These are phyloP conservation scores for Catocala nupta DNA, from an alignment of 2,888 invertebrate genomes.

Conservation along the genomic window DNA sequence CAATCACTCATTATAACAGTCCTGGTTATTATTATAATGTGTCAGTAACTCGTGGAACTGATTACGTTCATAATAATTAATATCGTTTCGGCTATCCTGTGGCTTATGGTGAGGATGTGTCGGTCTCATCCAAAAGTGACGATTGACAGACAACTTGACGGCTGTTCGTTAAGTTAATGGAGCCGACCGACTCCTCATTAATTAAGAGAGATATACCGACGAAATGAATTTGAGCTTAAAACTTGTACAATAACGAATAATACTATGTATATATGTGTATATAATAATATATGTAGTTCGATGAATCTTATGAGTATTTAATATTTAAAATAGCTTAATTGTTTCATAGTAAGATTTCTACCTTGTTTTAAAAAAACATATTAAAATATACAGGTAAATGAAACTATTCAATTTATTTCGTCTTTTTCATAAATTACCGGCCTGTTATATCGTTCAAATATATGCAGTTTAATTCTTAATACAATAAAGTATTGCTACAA, in stretches of 20 bases:
- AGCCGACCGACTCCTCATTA: conserved; percentile 59
- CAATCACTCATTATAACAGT: conserved; percentile 1
- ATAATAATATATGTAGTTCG: too few relatives aligned
- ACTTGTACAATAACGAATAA: conserved; percentile 21
- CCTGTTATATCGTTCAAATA: too few relatives aligned
- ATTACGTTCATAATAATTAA: conserved; percentile 54
- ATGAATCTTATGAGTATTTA: neutral
- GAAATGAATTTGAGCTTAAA: conserved; percentile 20
- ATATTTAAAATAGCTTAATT: too few relatives aligned
- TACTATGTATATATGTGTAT: too few relatives aligned
- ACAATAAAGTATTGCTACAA: too few relatives aligned
- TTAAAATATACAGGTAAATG: too few relatives aligned
- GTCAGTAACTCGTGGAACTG: conserved; percentile 36
- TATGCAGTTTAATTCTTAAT: too few relatives aligned
- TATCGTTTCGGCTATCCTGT: conserved; percentile 49
- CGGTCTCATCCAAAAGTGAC: conserved; percentile 51
- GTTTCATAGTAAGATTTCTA: too few relatives aligned
- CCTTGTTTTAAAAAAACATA: too few relatives aligned
- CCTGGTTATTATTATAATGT: conserved; percentile 33
- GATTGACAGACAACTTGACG: conserved; percentile 69
- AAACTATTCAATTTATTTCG: too few relatives aligned
- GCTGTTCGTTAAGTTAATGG: conserved; percentile 68
- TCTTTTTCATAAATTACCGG: too few relatives aligned
- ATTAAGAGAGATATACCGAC: conserved; percentile 64
- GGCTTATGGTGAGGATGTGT: conserved; percentile 46